Evolutionary conservation across 2,888 invertebrate species (phyloP).

Genomic region (Campoplex capitator): DNA sequence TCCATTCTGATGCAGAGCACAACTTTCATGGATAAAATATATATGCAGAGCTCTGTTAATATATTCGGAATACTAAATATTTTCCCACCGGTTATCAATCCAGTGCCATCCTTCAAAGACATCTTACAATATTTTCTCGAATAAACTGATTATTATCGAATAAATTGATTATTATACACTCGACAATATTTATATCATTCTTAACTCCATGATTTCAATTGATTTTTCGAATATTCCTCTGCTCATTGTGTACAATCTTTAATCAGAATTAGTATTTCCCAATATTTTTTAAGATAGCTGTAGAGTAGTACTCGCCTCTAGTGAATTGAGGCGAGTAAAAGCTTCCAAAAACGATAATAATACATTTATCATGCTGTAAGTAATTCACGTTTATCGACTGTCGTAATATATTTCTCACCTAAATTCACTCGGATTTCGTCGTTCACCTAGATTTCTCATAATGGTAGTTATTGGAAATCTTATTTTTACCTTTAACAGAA

Average conservation of each 20-base stretch:
- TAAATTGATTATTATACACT: background rate
- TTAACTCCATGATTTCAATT: background rate
- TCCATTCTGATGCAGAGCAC: slow-evolving; percentile 2
- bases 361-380: too few relatives aligned
- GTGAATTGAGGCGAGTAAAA: too few relatives aligned
- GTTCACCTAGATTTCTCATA: too few relatives aligned
- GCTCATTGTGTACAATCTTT: background rate
- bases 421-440: too few relatives aligned
- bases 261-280: background rate
- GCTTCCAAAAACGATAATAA: too few relatives aligned
- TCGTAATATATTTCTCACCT: too few relatives aligned
- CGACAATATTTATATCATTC: too few relatives aligned
- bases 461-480: too few relatives aligned
- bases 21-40: background rate
- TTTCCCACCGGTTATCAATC: background rate
- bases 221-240: background rate
- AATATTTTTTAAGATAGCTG: background rate
- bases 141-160: background rate
- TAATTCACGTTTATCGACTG: too few relatives aligned
- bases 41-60: background rate
- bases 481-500: too few relatives aligned
- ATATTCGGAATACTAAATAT: background rate
- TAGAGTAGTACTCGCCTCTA: too few relatives aligned
- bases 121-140: background rate
- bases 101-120: background rate